Evolutionary conservation across 2,113 vertebrate genomes (phyloP), one percentile per base, ranked within the genome.

Genomic region (Rattus rattus): DNA sequence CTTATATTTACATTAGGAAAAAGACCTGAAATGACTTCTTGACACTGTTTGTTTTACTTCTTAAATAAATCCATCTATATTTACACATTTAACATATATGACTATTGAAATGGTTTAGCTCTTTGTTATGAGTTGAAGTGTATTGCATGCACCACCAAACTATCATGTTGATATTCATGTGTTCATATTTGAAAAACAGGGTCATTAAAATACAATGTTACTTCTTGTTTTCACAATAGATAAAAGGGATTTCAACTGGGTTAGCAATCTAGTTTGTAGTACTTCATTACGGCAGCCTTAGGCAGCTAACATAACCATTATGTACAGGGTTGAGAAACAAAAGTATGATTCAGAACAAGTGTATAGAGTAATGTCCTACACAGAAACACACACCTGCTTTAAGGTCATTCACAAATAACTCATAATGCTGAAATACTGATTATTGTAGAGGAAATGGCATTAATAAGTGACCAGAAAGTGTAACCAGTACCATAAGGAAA

Each of bases 141-240:
- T 92, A 54, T 84, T 13, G 39, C 10, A 28, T 3, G n/a, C n/a
- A 8, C 13, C 16, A 43, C 36, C 24, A 76, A 85, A 94, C 47
- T 80, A 72, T 86, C 77, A 92, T 54, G 36, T 30, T 95, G 20
- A 89, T 63, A 28, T 65, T 59, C 84, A 96, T 85, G 43, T 84
- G 75, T 77, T 36, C 70, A 77, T 69, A 80, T 88, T 93, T 96
- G 70, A 49, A 91, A 43, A 92, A 88, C 2, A 85, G 36, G 39
- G n/a, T 52, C 26, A 47, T 96, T 91, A 88, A 56, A 90, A 76
- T 56, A 33, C 24, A 97, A 76, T 91, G 17, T 90, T 28, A 92
- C 52, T 92, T 75, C 36, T 87, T 88, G n/a, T n/a, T 36, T 81
- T 11, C 1, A 77, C 24, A 59, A 77, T 0, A 28, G 26, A 92